Evolutionary conservation across 1,140 invertebrate species (phyloP).

Genomic region (Potamilus streckersoni): DNA sequence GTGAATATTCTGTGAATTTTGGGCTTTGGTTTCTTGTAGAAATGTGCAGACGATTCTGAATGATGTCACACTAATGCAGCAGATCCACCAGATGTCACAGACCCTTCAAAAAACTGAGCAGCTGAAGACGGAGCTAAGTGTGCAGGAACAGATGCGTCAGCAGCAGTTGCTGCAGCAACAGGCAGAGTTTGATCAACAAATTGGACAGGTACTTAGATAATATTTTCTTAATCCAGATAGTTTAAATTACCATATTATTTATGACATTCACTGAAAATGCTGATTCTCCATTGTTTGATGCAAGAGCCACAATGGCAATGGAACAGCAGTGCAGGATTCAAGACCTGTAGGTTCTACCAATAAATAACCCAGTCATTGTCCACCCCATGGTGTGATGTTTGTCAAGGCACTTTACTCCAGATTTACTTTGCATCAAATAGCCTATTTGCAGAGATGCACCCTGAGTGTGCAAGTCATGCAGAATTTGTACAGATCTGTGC

Average conservation of each 20-base stretch:
- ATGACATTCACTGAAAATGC: background rate
- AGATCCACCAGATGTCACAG: conserved; percentile 72
- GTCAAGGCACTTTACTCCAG: conserved; percentile 20
- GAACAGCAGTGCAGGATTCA: background rate
- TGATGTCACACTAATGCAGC: conserved; percentile 80
- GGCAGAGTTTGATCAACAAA: conserved; percentile 81
- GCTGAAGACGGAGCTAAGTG: conserved; percentile 53
- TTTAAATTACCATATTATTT: background rate
- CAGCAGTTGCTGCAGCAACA: conserved; percentile 69
- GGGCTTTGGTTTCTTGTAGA: conserved; percentile 14
- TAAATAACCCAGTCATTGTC: conserved; percentile 37
- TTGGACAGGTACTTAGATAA: conserved; percentile 51
- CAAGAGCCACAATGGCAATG: background rate
- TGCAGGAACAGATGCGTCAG: conserved; percentile 62
- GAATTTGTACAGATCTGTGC: no score
- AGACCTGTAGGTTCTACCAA: background rate
- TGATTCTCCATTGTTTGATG: background rate
- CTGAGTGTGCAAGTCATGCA: no score
- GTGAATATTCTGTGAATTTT: background rate
- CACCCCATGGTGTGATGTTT: conserved; percentile 24
- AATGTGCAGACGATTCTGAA: conserved; percentile 72
- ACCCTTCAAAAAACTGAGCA: conserved; percentile 73
- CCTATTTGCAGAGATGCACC: no score
- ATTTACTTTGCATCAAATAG: no score
- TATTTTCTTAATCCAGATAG: background rate